Evolutionary conservation across 2,888 invertebrate species (phyloP), one percentile per base, ranked within the genome.

Genomic region (Hydrotaea diabolus): DNA sequence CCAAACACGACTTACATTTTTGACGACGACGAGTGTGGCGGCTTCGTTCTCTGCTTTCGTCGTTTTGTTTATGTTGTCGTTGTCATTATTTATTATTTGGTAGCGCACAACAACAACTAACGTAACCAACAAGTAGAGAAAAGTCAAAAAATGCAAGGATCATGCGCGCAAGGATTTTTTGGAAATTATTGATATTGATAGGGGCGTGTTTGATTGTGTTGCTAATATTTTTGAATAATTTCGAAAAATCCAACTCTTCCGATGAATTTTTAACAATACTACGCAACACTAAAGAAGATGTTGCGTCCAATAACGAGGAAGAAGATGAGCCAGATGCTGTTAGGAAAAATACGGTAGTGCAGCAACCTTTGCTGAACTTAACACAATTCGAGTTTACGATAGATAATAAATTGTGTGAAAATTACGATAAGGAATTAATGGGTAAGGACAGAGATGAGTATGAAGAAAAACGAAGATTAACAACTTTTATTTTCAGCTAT

Each of bases 401-500:
- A 19, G 85, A 86, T n/a, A 91, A 88, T 75, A 80, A 89, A 80
- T 85, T 91, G 1, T 92, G 92, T 23, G 87, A 86, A 21, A 83
- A 86, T 5, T 88, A 89, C 15, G 88, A 89, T 13, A 90, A 89
- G n/a, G 91, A 91, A 73, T 86, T 92, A 59, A 76, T 91, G 71
- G 92, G 92, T 91, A 59, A 85, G 88, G 82, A 8, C 11, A 11
- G n/a, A 39, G 13, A 8, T 39, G 13, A 39, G 13, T 36, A 36
- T n/a, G n/a, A 31, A 31, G 31, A 4, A 4, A 31, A 2, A 31
- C 3, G 31, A 4, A 31, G 31, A 31, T 31, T n/a, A n/a, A n/a
- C n/a, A n/a, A n/a, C n/a, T n/a, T n/a, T n/a, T n/a, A n/a, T 2
- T 74, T 62, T 9, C 19, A 92, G 92, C 91, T 57, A 87, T 92